phyloP scores from a whole-genome alignment of 2,888 invertebrate genomes.

The Drosophila subquinaria region DNA sequence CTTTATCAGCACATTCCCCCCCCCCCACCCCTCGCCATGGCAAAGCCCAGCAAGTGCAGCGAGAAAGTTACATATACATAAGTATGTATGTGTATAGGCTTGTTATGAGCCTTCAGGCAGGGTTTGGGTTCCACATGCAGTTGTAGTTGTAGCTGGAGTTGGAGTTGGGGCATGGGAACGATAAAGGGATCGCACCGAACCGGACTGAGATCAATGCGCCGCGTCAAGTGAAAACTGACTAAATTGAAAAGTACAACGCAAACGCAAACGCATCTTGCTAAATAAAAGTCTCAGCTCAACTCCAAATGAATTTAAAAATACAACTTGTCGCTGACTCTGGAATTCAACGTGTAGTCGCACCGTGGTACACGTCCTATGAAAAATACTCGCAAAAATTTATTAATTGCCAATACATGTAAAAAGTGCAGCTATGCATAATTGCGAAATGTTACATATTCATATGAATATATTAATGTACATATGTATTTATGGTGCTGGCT shows the following conservation, averaged over 20 bases:
- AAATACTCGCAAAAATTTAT: neutral
- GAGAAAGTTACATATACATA: constrained; percentile 65
- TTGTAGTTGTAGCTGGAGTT: neutral
- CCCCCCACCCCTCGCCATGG: constrained; percentile 4
- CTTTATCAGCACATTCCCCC: constrained; percentile 41
- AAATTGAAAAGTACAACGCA: constrained; percentile 31
- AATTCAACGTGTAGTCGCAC: constrained; percentile 33
- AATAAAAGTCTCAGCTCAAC: constrained; percentile 17
- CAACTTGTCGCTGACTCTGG: constrained; percentile 28
- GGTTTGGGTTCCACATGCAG: constrained; percentile 10
- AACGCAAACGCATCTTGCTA: constrained; percentile 22
- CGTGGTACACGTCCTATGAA: constrained; percentile 24
- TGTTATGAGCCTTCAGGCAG: constrained; percentile 34
- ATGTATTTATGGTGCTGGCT: neutral
- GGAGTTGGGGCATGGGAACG: constrained; percentile 16
- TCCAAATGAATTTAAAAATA: constrained; percentile 54
- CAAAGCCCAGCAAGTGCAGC: constrained; percentile 40
- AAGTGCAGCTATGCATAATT: neutral
- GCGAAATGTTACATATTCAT: neutral
- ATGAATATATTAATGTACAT: neutral
- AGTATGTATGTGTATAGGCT: neutral
- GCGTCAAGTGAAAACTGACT: constrained; percentile 44
- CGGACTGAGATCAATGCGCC: constrained; percentile 39
- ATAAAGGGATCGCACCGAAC: constrained; percentile 42
- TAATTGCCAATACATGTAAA: neutral